A percentile compares a stretch with the other conserved stretches of the same genome.
phyloP scores from a whole-genome alignment of 1,140 invertebrate species.

The Dolichoris vasculosae region DNA sequence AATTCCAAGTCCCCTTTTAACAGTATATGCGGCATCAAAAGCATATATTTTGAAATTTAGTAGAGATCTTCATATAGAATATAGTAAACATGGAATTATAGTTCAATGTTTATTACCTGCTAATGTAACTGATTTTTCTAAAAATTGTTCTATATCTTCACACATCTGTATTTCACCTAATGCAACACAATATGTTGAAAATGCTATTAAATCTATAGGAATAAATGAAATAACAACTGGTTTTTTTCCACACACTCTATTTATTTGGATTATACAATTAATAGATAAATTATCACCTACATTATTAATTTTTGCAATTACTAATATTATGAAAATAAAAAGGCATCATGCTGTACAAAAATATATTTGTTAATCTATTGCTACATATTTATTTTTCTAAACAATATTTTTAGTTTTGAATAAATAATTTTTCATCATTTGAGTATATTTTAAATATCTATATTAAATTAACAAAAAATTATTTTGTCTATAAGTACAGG shows the following conservation, averaged over 20 bases:
- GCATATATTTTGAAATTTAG: constrained; percentile 80
- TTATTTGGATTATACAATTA: constrained; percentile 65
- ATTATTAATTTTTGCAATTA: constrained; percentile 57
- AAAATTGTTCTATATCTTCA: constrained; percentile 70
- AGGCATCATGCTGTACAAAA: constrained; percentile 58
- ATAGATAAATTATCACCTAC: constrained; percentile 57
- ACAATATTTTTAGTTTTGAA: background rate
- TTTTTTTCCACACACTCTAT: constrained; percentile 73
- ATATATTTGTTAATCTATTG: constrained; percentile 57
- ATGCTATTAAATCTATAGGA: constrained; percentile 77
- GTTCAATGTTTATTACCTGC: constrained; percentile 80
- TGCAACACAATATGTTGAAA: constrained; percentile 76
- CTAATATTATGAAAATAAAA: constrained; percentile 62
- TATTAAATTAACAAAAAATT: too few relatives aligned
- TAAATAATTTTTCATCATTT: too few relatives aligned
- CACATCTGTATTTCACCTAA: constrained; percentile 76
- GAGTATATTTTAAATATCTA: too few relatives aligned
- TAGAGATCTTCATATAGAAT: constrained; percentile 77
- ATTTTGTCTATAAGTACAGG: background rate
- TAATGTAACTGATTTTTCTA: constrained; percentile 81
- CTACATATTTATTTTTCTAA: background rate
- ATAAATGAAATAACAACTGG: constrained; percentile 76
- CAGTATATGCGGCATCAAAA: constrained; percentile 75
- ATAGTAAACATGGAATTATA: constrained; percentile 77
- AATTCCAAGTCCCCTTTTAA: constrained; percentile 76